Evolutionary conservation across 2,113 vertebrate species (phyloP).

Genomic region (Microtus montanus): DNA sequence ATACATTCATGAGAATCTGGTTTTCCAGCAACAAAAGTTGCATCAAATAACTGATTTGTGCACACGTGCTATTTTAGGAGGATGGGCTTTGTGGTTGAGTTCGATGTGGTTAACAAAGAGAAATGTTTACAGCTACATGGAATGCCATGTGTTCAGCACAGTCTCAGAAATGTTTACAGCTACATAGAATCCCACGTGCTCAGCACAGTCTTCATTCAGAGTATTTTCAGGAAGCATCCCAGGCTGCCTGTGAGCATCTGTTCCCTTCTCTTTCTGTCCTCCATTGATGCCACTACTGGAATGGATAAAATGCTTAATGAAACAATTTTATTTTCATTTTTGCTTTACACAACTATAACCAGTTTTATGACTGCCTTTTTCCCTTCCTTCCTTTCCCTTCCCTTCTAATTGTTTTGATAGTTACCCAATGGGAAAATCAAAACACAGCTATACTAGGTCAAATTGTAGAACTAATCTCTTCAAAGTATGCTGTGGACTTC

Average conservation of each 20-base stretch:
- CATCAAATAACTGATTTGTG: slow-evolving; percentile 26
- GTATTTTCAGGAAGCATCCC: background rate
- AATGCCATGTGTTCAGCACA: background rate
- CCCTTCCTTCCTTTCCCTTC: background rate
- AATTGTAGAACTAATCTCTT: background rate
- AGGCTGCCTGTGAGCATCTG: background rate
- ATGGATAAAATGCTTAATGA: background rate
- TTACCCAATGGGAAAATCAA: slow-evolving; percentile 1
- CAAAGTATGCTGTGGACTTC: background rate
- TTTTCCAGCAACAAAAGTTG: slow-evolving; percentile 8
- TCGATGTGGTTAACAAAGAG: background rate
- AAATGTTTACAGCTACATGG: background rate
- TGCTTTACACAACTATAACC: background rate
- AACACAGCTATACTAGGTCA: background rate
- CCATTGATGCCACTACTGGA: background rate
- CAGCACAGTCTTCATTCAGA: background rate
- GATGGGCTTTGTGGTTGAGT: background rate
- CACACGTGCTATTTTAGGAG: background rate
- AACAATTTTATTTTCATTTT: background rate
- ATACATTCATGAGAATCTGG: background rate
- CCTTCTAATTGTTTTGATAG: slow-evolving; percentile 25
- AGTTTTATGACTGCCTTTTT: background rate
- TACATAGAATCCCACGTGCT: background rate
- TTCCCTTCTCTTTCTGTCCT: background rate
- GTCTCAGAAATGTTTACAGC: background rate